Evolutionary conservation across 2,888 invertebrate genomes (phyloP).

Genomic region (Chrysotoxum bicinctum): DNA sequence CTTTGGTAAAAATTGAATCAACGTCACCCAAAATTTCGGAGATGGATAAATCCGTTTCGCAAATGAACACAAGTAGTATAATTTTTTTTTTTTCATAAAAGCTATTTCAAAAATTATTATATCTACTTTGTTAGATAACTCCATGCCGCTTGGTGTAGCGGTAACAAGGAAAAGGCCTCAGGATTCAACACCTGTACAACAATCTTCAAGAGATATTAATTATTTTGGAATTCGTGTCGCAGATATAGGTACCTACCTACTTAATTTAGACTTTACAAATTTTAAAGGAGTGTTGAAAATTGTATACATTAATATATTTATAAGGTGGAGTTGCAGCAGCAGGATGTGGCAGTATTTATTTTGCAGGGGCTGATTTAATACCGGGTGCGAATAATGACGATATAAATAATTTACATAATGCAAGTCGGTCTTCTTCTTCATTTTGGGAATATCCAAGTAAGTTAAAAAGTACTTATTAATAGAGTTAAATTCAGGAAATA

Average conservation of each 20-base stretch:
- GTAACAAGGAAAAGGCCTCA: conserved; percentile 88
- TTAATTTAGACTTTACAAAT: not conserved
- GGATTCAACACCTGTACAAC: conserved; percentile 76
- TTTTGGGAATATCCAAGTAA: conserved; percentile 92
- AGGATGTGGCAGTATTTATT: conserved; percentile 79
- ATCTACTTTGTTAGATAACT: conserved; percentile 80
- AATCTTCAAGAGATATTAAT: conserved; percentile 80
- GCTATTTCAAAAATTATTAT: not conserved
- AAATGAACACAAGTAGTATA: conserved; percentile 76
- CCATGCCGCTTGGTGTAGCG: conserved; percentile 92
- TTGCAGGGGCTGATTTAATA: conserved; percentile 79
- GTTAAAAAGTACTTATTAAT: conserved; percentile 76
- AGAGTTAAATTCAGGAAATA: too few species aligned
- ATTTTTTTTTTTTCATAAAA: not conserved
- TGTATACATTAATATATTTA: not conserved
- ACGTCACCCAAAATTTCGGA: conserved; percentile 80
- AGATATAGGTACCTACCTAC: conserved; percentile 79
- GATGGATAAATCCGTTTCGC: conserved; percentile 76
- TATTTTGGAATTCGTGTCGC: conserved; percentile 81
- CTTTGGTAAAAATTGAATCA: conserved; percentile 81
- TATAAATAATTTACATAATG: conserved; percentile 76
- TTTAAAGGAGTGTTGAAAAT: not conserved
- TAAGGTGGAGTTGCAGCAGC: conserved; percentile 76
- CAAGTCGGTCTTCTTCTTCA: conserved; percentile 81
- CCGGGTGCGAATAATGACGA: conserved; percentile 78